Base-by-base conservation (phyloP, 2,888 invertebrate species). In the Andricus curvator region DNA sequence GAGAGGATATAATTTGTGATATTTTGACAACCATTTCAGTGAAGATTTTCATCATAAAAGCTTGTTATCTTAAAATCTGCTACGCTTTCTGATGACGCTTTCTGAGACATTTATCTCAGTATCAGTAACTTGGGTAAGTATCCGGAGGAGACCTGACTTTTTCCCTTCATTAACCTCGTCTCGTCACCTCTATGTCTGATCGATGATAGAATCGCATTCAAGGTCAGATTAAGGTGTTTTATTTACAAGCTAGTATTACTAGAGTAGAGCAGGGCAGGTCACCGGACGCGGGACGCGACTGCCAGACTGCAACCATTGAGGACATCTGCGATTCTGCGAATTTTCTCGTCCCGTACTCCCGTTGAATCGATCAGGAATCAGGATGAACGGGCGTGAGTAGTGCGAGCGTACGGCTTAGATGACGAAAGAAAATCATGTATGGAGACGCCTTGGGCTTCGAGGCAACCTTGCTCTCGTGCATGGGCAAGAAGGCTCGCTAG, bases 271-370 rank as follows among this genome's bases (percentile, higher is more conserved):
- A 85, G 65, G 77, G 66, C 48, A 79, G 85, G 85, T 88, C 85
- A 82, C 78, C 83, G 78, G 82, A 83, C 80, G 84, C 44, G 82
- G 17, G 5, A 5, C 48, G 17, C 17, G 48, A 48, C 48, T 15
- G 15, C 15, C 17, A 68, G 8, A 1, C 8, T 68, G 29, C n/a
- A 13, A 9, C 83, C 85, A 84, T 85, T 88, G 84, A 82, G 82
- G 84, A 83, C 60, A 82, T 84, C 82, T 78, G 84, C 84, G 85
- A 85, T 89, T 88, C 88, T 78, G 80, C 77, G 88, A 87, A 88
- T 78, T 82, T 78, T 81, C 37, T 64, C 82, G 79, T 74, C 65
- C 41, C 67, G 67, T 68, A 48, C 70, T 79, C 82, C 76, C 70
- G 74, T 76, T 56, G 68, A 83, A 82, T 70, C 76, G 79, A 81